These are phyloP conservation scores for Salvelinus namaycush DNA, from an alignment of 2,113 vertebrate species.

Conservation along the genomic window DNA sequence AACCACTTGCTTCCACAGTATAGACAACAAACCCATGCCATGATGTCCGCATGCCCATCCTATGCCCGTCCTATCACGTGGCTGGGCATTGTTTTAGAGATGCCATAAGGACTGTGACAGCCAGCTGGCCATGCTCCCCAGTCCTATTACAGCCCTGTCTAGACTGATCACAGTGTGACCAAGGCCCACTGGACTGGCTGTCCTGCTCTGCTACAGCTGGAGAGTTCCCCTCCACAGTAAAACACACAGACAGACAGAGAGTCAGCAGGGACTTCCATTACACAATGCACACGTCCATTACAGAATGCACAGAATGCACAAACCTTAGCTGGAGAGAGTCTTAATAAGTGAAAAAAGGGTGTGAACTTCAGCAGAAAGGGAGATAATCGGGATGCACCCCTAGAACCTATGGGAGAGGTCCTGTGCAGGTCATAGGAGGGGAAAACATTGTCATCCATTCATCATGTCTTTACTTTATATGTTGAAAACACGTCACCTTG, in stretches of 20 bases:
- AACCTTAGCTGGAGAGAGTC: neutral
- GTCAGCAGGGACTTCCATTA: neutral
- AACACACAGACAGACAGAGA: conserved; percentile 27
- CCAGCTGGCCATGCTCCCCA: conserved; percentile 25
- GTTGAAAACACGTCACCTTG: too few relatives aligned
- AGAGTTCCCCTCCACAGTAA: conserved; percentile 20
- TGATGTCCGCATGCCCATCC: neutral
- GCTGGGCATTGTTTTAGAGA: conserved; percentile 28
- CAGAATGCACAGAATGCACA: neutral
- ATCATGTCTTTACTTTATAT: too few relatives aligned
- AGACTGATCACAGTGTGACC: conserved; percentile 22
- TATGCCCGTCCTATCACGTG: neutral
- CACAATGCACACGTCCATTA: neutral
- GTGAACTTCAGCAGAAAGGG: too few relatives aligned
- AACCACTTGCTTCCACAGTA: too few relatives aligned
- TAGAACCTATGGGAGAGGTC: too few relatives aligned
- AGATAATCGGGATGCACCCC: too few relatives aligned
- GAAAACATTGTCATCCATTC: too few relatives aligned
- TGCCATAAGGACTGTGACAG: conserved; percentile 33
- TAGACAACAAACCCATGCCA: neutral
- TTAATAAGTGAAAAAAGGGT: too few relatives aligned
- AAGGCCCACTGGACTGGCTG: neutral
- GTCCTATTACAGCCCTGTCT: conserved; percentile 29
- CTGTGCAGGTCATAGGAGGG: too few relatives aligned
- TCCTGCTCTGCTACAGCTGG: neutral